A percentile compares a stretch with the other conserved stretches of the same genome.
Conservation (phyloP, 2,797 vertebrate species). For the Dicrostonyx torquatus region DNA sequence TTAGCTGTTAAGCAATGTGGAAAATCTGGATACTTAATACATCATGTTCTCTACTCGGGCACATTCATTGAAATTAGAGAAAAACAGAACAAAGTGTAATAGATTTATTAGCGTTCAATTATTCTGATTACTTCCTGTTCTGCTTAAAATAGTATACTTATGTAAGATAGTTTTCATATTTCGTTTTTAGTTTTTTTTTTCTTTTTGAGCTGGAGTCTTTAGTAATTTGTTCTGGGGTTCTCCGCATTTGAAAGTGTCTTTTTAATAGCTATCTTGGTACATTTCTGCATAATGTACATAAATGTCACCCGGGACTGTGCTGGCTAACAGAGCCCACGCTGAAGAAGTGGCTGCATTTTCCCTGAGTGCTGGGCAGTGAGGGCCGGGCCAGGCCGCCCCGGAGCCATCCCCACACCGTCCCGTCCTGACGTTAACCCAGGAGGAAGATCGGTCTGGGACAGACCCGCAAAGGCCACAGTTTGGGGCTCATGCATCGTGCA, state of each 20-base stretch:
- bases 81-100: constrained; percentile 24
- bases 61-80: constrained; percentile 20
- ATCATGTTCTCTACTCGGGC: constrained; percentile 21
- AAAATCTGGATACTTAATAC: constrained; percentile 19
- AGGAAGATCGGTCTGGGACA: rapidly evolving
- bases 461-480: background rate
- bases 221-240: background rate
- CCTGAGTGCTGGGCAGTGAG: background rate
- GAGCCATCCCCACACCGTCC: too few relatives aligned
- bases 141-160: constrained; percentile 8
- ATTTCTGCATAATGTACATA: background rate
- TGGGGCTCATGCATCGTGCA: background rate
- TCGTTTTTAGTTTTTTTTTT: background rate
- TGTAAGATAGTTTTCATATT: background rate
- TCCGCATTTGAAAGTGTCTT: background rate
- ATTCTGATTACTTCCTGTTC: constrained; percentile 2
- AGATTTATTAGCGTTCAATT: constrained; percentile 2
- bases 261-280: background rate
- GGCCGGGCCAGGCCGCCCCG: background rate
- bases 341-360: background rate
- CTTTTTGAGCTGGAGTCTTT: constrained; percentile 12
- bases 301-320: background rate
- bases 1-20: constrained; percentile 1
- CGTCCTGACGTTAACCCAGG: background rate
- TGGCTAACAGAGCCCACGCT: background rate